phyloP scores from a whole-genome alignment of 2,888 invertebrate species.

The Drosophila nigritarsus region DNA sequence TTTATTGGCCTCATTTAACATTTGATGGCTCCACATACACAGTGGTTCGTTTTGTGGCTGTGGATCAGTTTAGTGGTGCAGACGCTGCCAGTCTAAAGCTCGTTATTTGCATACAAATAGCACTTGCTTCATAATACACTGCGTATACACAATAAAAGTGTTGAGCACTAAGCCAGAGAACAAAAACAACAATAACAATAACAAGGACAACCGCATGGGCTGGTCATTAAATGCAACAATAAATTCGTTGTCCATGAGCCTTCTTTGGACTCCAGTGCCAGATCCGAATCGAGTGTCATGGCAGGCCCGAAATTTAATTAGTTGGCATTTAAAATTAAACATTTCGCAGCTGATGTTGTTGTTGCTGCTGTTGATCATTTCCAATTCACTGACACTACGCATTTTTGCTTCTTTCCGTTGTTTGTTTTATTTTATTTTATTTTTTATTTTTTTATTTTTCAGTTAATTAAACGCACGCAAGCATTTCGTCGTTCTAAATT shows the following conservation, averaged over 20 bases:
- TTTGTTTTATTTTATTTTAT: conserved; percentile 28
- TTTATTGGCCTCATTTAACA: conserved; percentile 61
- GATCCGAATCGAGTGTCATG: conserved; percentile 52
- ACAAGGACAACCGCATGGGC: conserved; percentile 60
- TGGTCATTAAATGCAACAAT: conserved; percentile 75
- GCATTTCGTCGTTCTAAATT: conserved; percentile 77
- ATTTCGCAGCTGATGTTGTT: conserved; percentile 50
- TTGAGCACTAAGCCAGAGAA: conserved; percentile 37
- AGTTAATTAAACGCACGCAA: conserved; percentile 80
- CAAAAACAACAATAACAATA: conserved; percentile 18
- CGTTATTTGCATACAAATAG: conserved; percentile 59
- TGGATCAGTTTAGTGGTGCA: conserved; percentile 47
- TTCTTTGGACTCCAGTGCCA: conserved; percentile 13
- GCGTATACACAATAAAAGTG: conserved; percentile 73
- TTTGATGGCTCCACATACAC: conserved; percentile 13
- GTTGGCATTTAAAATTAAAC: conserved; percentile 77
- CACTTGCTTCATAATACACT: conserved; percentile 59
- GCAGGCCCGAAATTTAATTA: conserved; percentile 73
- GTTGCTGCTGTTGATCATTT: conserved; percentile 30
- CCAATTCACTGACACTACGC: conserved; percentile 37
- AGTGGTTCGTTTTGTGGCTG: conserved; percentile 51
- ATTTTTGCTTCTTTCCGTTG: conserved; percentile 36
- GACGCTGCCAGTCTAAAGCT: conserved; percentile 19
- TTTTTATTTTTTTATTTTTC: conserved; percentile 64
- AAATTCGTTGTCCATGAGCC: conserved; percentile 53